Conservation (phyloP, 2,113 vertebrate species). For the Marmota monax region DNA sequence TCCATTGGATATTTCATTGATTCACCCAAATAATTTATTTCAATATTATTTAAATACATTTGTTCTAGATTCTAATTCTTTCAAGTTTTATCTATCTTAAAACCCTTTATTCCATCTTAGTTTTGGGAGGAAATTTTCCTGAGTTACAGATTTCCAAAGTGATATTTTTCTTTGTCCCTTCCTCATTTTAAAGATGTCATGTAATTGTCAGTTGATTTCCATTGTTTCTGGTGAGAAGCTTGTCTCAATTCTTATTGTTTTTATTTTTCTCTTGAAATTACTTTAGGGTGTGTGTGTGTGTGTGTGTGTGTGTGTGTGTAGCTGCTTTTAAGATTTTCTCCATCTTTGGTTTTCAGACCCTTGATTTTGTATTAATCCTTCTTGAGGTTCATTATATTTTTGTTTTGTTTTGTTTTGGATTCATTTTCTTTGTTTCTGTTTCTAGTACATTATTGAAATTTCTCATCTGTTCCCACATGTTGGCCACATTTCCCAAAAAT, state of each 20-base stretch:
- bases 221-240: neutral
- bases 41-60: neutral
- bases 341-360: neutral
- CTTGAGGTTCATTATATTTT: neutral
- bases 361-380: neutral
- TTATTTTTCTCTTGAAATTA: neutral
- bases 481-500: neutral
- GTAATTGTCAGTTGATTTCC: neutral
- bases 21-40: neutral
- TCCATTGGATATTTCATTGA: neutral
- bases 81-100: neutral
- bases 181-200: neutral
- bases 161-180: slow-evolving; percentile 8
- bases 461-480: neutral
- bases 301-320: neutral
- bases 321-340: neutral
- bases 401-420: neutral
- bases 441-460: neutral
- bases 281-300: neutral
- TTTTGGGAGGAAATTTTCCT: neutral
- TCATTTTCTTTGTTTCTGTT: neutral
- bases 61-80: neutral
- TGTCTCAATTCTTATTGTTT: neutral
- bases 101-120: neutral
- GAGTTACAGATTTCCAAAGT: neutral